Conservation (phyloP, 2,888 invertebrate species). For the Loripinus fragilis region DNA sequence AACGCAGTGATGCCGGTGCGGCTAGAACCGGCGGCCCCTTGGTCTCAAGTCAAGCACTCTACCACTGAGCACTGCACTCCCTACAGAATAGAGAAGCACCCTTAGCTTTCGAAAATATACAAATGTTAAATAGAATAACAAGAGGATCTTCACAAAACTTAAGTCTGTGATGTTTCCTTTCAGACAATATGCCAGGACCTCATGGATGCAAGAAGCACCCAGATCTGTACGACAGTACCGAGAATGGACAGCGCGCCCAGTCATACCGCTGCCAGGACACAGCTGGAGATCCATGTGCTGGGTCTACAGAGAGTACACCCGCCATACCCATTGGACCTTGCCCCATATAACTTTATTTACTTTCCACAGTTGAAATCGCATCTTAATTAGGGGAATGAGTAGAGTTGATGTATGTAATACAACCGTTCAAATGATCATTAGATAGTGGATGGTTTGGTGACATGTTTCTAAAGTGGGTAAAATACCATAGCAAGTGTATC, state of each 20-base stretch:
- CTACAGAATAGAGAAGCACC: too few species aligned
- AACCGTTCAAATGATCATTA: constrained; percentile 8
- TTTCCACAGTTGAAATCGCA: constrained; percentile 20
- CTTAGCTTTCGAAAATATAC: background rate
- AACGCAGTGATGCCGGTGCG: too few species aligned
- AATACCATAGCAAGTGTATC: constrained; percentile 15
- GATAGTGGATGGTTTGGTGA: constrained; percentile 18
- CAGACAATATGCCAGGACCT: constrained; percentile 20
- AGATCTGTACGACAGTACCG: background rate
- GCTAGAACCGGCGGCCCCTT: too few species aligned
- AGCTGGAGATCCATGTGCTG: constrained; percentile 21
- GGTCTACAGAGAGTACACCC: constrained; percentile 10
- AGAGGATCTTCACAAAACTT: background rate
- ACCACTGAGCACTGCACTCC: too few species aligned
- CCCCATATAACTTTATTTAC: constrained; percentile 1
- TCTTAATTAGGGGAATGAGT: background rate
- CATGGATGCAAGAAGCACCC: constrained; percentile 9
- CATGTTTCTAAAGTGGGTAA: background rate
- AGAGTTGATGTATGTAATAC: constrained; percentile 2
- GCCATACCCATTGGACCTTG: constrained; percentile 18
- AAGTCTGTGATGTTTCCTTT: constrained; percentile 14
- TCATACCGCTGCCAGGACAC: constrained; percentile 22
- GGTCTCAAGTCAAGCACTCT: too few species aligned
- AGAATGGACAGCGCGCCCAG: constrained; percentile 26
- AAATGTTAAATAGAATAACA: background rate